phyloP scores from a whole-genome alignment of 2,113 vertebrate genomes.

The Anoplopoma fimbria region DNA sequence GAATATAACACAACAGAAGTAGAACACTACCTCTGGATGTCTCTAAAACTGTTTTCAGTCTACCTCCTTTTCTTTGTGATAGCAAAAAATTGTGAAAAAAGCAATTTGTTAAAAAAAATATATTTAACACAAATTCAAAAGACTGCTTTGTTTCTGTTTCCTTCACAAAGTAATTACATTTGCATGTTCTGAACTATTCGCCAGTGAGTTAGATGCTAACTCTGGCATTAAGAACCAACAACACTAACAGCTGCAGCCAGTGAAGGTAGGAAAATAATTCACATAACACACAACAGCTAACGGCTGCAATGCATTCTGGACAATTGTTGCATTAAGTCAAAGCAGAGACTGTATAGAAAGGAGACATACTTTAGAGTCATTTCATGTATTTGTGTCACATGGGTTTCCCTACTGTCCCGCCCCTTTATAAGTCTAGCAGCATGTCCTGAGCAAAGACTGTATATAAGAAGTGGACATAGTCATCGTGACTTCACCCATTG shows the following conservation, averaged over 20 bases:
- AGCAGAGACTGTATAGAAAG: neutral
- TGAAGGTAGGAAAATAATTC: neutral
- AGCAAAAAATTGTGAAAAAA: neutral
- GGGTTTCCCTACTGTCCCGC: neutral
- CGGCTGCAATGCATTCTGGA: neutral
- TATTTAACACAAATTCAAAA: neutral
- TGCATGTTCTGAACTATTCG: neutral
- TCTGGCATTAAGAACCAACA: neutral
- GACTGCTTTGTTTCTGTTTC: neutral
- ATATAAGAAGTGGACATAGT: neutral
- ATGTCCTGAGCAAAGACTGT: neutral
- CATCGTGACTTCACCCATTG: neutral
- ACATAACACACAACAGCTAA: neutral
- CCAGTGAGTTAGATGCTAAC: neutral
- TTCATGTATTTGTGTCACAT: neutral
- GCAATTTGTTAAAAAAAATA: neutral
- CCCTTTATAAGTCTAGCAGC: neutral
- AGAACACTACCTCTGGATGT: neutral
- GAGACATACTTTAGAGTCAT: neutral
- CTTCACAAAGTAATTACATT: neutral
- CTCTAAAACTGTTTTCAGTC: neutral
- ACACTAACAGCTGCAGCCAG: neutral
- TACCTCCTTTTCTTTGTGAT: neutral
- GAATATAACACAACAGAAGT: neutral
- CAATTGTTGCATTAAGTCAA: neutral